Base-by-base conservation (phyloP, 2,113 vertebrate genomes). In the Pachypanchax playfairii region DNA sequence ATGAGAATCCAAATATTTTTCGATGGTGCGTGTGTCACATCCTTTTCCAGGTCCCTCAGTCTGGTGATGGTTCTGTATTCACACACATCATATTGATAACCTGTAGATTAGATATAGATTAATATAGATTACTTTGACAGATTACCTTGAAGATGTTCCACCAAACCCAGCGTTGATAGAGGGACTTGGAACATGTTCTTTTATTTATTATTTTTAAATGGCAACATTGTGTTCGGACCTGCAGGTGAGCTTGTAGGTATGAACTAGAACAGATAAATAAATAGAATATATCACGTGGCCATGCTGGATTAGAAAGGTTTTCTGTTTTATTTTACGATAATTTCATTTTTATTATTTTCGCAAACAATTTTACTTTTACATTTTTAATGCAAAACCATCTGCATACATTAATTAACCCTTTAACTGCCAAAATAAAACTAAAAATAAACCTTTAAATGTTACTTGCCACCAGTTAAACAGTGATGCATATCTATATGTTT, bases 1-100 rank as follows among this genome's bases (percentile, higher is more conserved):
- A 36, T 64, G 83, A 73, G 71, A 88, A 68, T 78, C 57, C 62
- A 74, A 25, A 73, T 85, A 81, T 86, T 87, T 85, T 85, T 79
- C 46, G 53, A 63, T 73, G 70, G 73, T 72, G 4, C 21, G 47
- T 77, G 79, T 88, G 75, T 75, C 83, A 50, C 76, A 70, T 69
- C 62, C 62, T 68, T 82, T 48, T 70, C 29, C 0, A 44, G 52
- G 70, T 86, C 67, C 74, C 73, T 81, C 68, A 59, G 13, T 77
- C 79, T 63, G 70, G 63, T 79, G 77, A 82, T 61, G 78, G 76
- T 77, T 77, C 77, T 84, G 73, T 77, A 61, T 58, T 56, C 58
- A 60, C 68, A 52, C 53, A 73, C 53, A 68, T 78, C 68, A 61
- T 66, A 74, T 66, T 20, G 53, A 48, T 75, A 78, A 71, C 58